Conservation (phyloP, 2,888 invertebrate genomes). For the Thera obeliscata region DNA sequence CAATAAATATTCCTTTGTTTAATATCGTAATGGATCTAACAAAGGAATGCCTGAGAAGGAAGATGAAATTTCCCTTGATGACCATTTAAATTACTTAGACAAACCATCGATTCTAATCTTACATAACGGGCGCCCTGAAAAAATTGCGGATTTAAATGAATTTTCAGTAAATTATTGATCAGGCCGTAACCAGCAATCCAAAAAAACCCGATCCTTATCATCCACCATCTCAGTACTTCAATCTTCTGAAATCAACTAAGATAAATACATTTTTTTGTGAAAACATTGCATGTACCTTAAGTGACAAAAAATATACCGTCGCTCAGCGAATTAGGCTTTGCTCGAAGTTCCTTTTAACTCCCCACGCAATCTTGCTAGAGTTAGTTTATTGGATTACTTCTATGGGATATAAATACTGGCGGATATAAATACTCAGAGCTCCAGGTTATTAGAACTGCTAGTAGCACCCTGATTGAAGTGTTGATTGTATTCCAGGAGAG, state of each 20-base stretch:
- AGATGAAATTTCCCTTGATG: not conserved
- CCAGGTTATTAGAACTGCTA: constrained; percentile 16
- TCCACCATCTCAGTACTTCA: too few species aligned
- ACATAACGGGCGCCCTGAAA: too few species aligned
- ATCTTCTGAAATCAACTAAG: too few species aligned
- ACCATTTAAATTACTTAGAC: constrained; percentile 2
- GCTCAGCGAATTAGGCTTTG: too few species aligned
- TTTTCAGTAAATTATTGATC: too few species aligned
- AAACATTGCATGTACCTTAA: too few species aligned
- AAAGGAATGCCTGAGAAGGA: not conserved
- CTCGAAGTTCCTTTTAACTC: not conserved
- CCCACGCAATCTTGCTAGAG: not conserved
- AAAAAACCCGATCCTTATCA: too few species aligned
- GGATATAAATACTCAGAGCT: not conserved
- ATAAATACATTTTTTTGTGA: too few species aligned
- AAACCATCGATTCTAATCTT: not conserved
- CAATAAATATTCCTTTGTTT: not conserved
- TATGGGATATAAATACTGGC: constrained; percentile 10
- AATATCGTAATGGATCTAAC: not conserved
- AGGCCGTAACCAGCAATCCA: too few species aligned
- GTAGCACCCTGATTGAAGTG: constrained; percentile 7
- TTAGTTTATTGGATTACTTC: not conserved
- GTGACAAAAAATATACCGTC: too few species aligned
- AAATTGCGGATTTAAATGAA: too few species aligned
- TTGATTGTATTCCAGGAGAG: constrained; percentile 2